Evolutionary conservation across 2,113 vertebrate species (phyloP).

Genomic region (Scomber scombrus): DNA sequence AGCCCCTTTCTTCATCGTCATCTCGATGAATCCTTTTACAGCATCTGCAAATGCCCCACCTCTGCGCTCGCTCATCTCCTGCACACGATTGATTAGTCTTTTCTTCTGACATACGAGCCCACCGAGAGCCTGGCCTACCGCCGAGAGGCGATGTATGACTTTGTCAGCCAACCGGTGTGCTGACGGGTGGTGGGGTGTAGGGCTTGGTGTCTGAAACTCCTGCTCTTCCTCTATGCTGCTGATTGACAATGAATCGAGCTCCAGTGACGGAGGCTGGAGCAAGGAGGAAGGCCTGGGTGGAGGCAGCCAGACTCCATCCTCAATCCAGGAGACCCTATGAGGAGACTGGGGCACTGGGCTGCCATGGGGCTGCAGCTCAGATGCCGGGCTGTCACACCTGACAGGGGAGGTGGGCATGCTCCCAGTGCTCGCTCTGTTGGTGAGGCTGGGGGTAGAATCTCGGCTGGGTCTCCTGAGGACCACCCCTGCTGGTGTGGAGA

Average conservation of each 20-base stretch:
- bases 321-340: constrained; percentile 90
- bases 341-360: constrained; percentile 71
- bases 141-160: constrained; percentile 85
- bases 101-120: constrained; percentile 84
- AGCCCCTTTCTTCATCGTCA: constrained; percentile 51
- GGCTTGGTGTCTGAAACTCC: constrained; percentile 53
- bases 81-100: constrained; percentile 81
- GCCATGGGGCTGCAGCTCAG: constrained; percentile 45
- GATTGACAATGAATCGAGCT: constrained; percentile 83
- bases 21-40: constrained; percentile 76
- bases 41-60: constrained; percentile 79
- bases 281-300: constrained; percentile 55
- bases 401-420: constrained; percentile 30
- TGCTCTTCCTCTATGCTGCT: constrained; percentile 87
- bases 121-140: constrained; percentile 83
- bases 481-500: constrained; percentile 44
- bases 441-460: constrained; percentile 11
- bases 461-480: constrained; percentile 75
- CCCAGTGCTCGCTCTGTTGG: constrained; percentile 10
- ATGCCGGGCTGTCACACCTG: background rate
- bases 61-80: constrained; percentile 84
- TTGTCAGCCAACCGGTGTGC: constrained; percentile 81
- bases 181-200: constrained; percentile 9
- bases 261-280: constrained; percentile 70
- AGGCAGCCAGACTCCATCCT: constrained; percentile 82